A percentile compares a stretch with the other conserved stretches of the same genome.
These are phyloP conservation scores for Drosophila tani DNA, from an alignment of 1,140 invertebrate genomes.

Conservation along the genomic window DNA sequence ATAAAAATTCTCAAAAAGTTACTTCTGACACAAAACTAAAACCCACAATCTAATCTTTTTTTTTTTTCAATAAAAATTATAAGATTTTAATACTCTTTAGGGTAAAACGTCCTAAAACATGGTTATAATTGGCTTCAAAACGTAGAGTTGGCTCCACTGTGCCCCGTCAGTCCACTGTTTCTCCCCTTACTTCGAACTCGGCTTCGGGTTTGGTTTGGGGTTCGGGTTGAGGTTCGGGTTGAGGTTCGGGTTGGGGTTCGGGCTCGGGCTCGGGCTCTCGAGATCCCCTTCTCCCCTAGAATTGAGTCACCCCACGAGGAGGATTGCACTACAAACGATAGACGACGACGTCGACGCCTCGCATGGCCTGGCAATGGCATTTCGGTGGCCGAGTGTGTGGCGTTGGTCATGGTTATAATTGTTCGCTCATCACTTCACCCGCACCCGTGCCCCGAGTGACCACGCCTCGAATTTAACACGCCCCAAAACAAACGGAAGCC, in stretches of 20 bases:
- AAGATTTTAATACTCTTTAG: no score
- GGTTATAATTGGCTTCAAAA: not conserved
- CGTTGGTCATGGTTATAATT: slow-evolving; percentile 68
- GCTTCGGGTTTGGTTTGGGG: slow-evolving; percentile 6
- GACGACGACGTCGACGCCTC: slow-evolving; percentile 18
- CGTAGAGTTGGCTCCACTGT: slow-evolving; percentile 13
- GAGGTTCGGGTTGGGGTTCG: not conserved
- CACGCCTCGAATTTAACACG: slow-evolving; percentile 65
- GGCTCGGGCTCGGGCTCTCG: not conserved
- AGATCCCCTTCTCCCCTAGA: slow-evolving; percentile 4
- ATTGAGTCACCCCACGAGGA: slow-evolving; percentile 43
- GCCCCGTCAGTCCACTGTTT: slow-evolving; percentile 10
- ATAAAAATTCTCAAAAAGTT: no score
- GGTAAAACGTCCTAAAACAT: not conserved
- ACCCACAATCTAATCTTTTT: no score
- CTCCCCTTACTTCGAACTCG: slow-evolving; percentile 9
- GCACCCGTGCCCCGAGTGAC: slow-evolving; percentile 18
- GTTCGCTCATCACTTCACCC: slow-evolving; percentile 57
- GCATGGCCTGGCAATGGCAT: slow-evolving; percentile 18
- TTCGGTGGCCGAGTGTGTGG: slow-evolving; percentile 38
- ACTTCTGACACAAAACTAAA: no score
- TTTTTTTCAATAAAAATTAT: no score
- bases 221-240: not conserved
- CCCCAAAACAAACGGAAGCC: slow-evolving; percentile 57
- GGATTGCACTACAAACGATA: slow-evolving; percentile 44